Conservation (phyloP, 2,797 vertebrate species). For the Ptychobarbus kaznakovi region DNA sequence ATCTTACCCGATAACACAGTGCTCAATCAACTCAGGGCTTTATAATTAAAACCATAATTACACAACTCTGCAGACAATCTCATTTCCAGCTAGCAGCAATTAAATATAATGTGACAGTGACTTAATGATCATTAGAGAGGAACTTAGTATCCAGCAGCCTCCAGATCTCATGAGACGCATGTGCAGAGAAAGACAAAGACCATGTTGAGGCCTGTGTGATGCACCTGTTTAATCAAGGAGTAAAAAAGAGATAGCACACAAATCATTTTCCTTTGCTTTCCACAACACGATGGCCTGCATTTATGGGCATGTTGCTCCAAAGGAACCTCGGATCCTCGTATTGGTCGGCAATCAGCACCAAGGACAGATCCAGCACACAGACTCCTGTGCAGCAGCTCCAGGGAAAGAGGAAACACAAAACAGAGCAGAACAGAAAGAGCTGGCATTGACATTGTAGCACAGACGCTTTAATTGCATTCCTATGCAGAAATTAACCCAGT, state of each 20-base stretch:
- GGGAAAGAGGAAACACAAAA: constrained; percentile 9
- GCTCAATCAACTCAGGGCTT: constrained; percentile 55
- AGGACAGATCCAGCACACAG: constrained; percentile 34
- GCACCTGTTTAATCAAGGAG: constrained; percentile 21
- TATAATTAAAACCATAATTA: constrained; percentile 64
- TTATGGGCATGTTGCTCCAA: constrained; percentile 11
- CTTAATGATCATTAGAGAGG: constrained; percentile 59
- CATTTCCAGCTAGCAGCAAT: constrained; percentile 54
- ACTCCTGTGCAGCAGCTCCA: background rate
- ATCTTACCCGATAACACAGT: constrained; percentile 48
- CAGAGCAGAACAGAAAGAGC: background rate
- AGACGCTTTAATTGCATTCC: constrained; percentile 29
- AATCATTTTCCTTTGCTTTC: constrained; percentile 28
- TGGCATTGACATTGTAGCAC: constrained; percentile 27
- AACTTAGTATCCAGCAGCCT: constrained; percentile 54
- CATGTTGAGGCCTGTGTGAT: constrained; percentile 18
- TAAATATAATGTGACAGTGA: constrained; percentile 61
- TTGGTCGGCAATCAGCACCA: constrained; percentile 44
- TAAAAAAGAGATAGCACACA: background rate
- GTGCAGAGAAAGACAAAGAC: constrained; percentile 38
- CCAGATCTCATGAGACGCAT: constrained; percentile 45
- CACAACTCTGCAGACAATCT: constrained; percentile 59
- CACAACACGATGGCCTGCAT: constrained; percentile 6
- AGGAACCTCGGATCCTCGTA: background rate
- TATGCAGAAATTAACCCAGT: constrained; percentile 3